Conservation (phyloP, 1,140 invertebrate species). For the Trissolcus basalis region DNA sequence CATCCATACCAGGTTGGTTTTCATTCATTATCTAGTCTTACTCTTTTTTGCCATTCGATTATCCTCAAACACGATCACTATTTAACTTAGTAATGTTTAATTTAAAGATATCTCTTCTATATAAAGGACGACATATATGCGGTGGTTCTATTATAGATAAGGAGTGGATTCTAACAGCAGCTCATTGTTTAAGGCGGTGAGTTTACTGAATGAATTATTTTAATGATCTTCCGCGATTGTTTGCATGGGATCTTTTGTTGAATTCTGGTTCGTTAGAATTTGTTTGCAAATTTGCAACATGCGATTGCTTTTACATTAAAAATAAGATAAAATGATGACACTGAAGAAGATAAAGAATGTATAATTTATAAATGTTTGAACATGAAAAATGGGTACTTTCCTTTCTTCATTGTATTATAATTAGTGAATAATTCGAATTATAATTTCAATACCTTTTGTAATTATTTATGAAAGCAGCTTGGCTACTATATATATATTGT, state of each 20-base stretch:
- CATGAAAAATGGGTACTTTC: too few species aligned
- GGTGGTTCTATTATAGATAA: conserved; percentile 75
- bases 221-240: conserved; percentile 4
- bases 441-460: too few species aligned
- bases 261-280: too few species aligned
- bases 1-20: conserved; percentile 69
- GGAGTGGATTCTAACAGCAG: conserved; percentile 76
- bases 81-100: conserved; percentile 35
- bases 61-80: conserved; percentile 2
- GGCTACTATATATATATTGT: too few species aligned
- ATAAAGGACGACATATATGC: conserved; percentile 70
- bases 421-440: too few species aligned
- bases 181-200: conserved; percentile 75
- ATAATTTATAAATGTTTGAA: too few species aligned
- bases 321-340: too few species aligned
- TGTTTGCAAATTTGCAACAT: too few species aligned
- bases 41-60: neutral
- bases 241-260: too few species aligned
- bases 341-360: too few species aligned
- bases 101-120: conserved; percentile 64
- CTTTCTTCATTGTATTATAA: too few species aligned
- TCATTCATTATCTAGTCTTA: neutral
- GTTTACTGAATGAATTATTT: conserved; percentile 4
- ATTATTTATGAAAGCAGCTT: neutral
- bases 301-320: too few species aligned